A percentile compares a stretch with the other conserved stretches of the same genome.
These are phyloP conservation scores for Pterostichus niger DNA, from an alignment of 2,888 invertebrate species.

Conservation along the genomic window DNA sequence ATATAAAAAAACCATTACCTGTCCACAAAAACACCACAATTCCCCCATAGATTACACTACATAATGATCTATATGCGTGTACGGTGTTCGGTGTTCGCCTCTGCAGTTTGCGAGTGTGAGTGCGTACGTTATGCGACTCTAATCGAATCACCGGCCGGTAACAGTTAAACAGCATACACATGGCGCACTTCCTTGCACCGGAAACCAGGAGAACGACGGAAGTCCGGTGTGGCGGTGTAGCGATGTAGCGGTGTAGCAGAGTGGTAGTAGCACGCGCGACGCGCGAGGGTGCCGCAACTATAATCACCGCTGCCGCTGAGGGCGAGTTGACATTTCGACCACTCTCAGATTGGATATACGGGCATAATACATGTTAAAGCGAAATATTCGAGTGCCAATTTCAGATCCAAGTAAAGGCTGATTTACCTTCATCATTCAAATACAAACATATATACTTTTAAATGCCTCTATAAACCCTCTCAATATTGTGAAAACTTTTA, in stretches of 20 bases:
- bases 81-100: background rate
- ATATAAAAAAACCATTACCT: conserved; percentile 6
- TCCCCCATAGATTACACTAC: conserved; percentile 2
- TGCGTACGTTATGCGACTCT: conserved; percentile 12
- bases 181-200: conserved; percentile 73
- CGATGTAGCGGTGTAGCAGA: background rate
- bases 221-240: conserved; percentile 62
- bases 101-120: background rate
- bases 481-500: background rate
- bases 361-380: too few species aligned
- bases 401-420: too few species aligned
- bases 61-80: conserved; percentile 3
- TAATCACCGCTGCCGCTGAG: conserved; percentile 2
- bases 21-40: conserved; percentile 12
- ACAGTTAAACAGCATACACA: conserved; percentile 36
- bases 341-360: background rate
- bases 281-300: background rate
- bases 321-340: conserved; percentile 1
- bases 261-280: conserved; percentile 13
- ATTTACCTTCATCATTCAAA: too few species aligned
- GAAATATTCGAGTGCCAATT: too few species aligned
- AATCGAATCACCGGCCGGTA: conserved; percentile 28
- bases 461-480: too few species aligned
- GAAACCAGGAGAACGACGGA: conserved; percentile 73
- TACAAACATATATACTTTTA: too few species aligned